Evolutionary conservation across 2,797 vertebrate species (phyloP).

Genomic region (Furcifer pardalis): DNA sequence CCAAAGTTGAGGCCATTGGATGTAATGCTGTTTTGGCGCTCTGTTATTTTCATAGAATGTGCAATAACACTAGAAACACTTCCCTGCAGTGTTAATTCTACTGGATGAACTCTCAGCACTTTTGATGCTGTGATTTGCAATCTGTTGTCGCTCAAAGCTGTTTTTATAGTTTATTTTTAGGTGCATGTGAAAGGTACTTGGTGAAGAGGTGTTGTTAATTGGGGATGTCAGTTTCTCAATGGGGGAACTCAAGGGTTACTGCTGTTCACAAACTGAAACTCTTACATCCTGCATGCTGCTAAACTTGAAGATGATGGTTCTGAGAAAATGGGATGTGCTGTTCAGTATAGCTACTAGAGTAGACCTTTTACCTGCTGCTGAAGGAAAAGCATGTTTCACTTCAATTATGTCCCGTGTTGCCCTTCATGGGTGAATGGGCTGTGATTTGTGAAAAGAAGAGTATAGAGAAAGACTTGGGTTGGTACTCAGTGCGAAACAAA

Average conservation of each 20-base stretch:
- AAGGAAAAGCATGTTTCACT: background rate
- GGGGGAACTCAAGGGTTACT: background rate
- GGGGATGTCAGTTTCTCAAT: slow-evolving; percentile 8
- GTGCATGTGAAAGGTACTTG: background rate
- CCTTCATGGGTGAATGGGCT: slow-evolving; percentile 2
- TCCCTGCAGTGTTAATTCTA: background rate
- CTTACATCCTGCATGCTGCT: background rate
- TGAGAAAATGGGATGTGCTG: background rate
- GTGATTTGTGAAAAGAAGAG: background rate
- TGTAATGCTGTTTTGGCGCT: background rate
- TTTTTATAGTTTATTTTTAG: slow-evolving; percentile 30
- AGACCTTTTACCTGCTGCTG: background rate
- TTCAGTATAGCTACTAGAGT: background rate
- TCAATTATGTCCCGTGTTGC: background rate
- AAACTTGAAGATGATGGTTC: background rate
- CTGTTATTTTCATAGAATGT: background rate
- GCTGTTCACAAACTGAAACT: slow-evolving; percentile 4
- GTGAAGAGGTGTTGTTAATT: slow-evolving; percentile 13
- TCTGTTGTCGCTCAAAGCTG: background rate
- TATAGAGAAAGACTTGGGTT: background rate
- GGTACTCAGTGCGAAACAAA: background rate
- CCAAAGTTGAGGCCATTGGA: background rate
- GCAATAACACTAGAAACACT: background rate
- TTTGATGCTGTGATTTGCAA: slow-evolving; percentile 1
- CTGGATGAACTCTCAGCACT: background rate